These are phyloP conservation scores for Argyrosomus japonicus DNA, from an alignment of 2,113 vertebrate genomes.

Conservation along the genomic window DNA sequence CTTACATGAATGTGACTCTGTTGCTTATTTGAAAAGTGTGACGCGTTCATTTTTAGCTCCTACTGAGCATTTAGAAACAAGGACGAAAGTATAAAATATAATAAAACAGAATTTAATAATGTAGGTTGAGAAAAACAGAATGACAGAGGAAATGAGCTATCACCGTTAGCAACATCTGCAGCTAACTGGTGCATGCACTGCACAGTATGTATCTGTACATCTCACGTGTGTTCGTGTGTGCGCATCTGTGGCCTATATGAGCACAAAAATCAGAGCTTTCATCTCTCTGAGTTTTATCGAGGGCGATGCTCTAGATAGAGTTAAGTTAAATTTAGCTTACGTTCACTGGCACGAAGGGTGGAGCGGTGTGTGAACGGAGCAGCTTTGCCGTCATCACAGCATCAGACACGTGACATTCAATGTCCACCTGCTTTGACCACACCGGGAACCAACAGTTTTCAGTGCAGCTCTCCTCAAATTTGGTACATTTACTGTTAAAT, in stretches of 20 bases:
- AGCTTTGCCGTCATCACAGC: slow-evolving; percentile 15
- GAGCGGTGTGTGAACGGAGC: background rate
- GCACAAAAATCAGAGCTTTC: slow-evolving; percentile 43
- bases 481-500: background rate
- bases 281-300: slow-evolving; percentile 27
- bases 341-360: slow-evolving; percentile 14
- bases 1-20: background rate
- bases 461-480: background rate
- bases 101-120: background rate
- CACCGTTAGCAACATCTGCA: slow-evolving; percentile 27
- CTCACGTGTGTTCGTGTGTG: background rate
- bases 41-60: background rate
- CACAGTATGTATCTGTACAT: background rate
- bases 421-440: background rate
- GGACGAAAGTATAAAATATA: no score
- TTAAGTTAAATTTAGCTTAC: slow-evolving; percentile 53
- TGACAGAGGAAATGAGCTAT: background rate
- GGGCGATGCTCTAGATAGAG: slow-evolving; percentile 63
- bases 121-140: background rate
- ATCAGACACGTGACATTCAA: slow-evolving; percentile 5
- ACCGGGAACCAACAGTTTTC: background rate
- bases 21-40: background rate
- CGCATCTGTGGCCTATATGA: slow-evolving; percentile 23
- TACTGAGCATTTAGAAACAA: background rate
- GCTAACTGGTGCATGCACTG: slow-evolving; percentile 19